phyloP scores from a whole-genome alignment of 2,797 vertebrate genomes.

The Periparus ater region DNA sequence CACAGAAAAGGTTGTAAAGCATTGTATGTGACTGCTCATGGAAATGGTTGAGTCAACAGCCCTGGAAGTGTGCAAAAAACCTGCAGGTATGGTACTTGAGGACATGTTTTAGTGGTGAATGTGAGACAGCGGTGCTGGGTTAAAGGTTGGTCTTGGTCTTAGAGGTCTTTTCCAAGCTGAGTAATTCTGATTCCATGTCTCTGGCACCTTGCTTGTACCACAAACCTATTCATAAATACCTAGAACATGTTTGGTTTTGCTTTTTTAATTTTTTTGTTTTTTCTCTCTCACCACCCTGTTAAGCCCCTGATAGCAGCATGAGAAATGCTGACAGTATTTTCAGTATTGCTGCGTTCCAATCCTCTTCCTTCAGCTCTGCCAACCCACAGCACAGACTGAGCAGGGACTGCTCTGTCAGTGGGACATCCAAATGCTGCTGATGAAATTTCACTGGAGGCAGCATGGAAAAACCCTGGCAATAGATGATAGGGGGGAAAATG shows the following conservation, averaged over 20 bases:
- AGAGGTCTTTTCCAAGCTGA: background rate
- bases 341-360: background rate
- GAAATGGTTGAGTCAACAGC: background rate
- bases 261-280: background rate
- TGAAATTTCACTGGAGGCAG: background rate
- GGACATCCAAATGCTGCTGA: background rate
- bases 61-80: background rate
- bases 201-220: background rate
- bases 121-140: rapidly evolving
- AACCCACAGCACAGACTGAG: background rate
- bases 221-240: background rate
- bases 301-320: background rate
- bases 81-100: background rate
- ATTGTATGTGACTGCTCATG: background rate
- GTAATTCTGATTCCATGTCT: background rate
- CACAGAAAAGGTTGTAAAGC: background rate
- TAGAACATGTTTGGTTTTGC: background rate
- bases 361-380: background rate
- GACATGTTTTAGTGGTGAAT: background rate
- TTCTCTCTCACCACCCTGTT: background rate
- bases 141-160: background rate
- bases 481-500: rapidly evolving
- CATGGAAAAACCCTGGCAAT: background rate
- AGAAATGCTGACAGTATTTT: background rate
- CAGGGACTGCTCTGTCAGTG: background rate